Evolutionary conservation across 2,888 invertebrate species (phyloP), one percentile per base, ranked within the genome.

Genomic region (Heteromyza rotundicornis): DNA sequence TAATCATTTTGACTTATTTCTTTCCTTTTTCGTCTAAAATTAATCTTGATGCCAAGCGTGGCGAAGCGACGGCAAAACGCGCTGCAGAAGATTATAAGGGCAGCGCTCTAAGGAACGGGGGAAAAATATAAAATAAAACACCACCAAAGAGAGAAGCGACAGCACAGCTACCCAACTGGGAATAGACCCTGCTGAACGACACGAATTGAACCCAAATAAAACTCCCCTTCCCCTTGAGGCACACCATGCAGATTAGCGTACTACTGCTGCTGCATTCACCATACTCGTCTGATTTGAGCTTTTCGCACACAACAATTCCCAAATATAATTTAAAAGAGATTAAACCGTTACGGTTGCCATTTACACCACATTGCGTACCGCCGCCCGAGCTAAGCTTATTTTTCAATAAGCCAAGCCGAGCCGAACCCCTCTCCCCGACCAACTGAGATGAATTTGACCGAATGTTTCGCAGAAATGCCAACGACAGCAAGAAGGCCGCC

Each of bases 1-100:
- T 79, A 78, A 79, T 79, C 79, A 79, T 79, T 75, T 79, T 77
- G 79, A 78, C 79, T 79, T 79, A 79, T 78, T 77, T 79, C 77
- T 72, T 77, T 79, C 73, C 75, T 75, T 74, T 73, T 74, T 76
- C 71, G 74, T 73, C 76, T 76, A 76, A 79, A 78, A 79, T 78
- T 79, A 79, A 78, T 76, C 76, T 78, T 78, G 75, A 77, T 77
- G 74, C 72, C 73, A 72, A 74, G 70, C 70, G 70, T 72, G 72
- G 74, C 74, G 72, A 65, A 72, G 71, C 73, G 72, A 70, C 72
- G 68, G 66, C 67, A 61, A 64, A 66, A 60, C 56, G 57, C 56
- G 65, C 66, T 68, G 60, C 20, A 54, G 58, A 62, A 73, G 73
- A 74, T 74, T 73, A 73, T 64, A 71, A 71, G 74, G 68, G 73